Evolutionary conservation across 2,113 vertebrate genomes (phyloP).

Genomic region (Xiphophorus hellerii): DNA sequence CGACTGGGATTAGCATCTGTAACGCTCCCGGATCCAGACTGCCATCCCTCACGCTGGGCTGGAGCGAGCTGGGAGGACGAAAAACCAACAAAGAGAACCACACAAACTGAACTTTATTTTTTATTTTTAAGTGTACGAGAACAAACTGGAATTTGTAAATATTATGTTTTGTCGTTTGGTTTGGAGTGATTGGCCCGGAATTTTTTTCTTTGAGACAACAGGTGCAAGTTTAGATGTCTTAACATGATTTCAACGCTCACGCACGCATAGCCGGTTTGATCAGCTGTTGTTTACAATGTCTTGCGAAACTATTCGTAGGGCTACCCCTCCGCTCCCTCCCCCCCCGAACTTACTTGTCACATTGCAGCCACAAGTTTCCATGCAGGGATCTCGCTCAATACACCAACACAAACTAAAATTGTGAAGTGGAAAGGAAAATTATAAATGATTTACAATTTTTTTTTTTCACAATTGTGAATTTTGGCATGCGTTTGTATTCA

Average conservation of each 20-base stretch:
- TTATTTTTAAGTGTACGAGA: constrained; percentile 74
- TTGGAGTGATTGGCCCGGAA: constrained; percentile 74
- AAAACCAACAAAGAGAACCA: constrained; percentile 58
- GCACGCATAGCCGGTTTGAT: constrained; percentile 45
- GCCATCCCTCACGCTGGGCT: constrained; percentile 70
- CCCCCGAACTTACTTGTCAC: neutral
- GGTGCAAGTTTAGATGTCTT: constrained; percentile 78
- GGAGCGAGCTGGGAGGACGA: constrained; percentile 55
- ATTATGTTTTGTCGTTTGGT: constrained; percentile 82
- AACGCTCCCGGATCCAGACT: constrained; percentile 63
- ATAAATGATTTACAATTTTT: neutral
- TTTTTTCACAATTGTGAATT: neutral
- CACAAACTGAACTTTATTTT: constrained; percentile 78
- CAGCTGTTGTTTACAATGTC: constrained; percentile 46
- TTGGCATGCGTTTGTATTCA: neutral
- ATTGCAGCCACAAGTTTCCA: neutral
- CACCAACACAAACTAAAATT: neutral
- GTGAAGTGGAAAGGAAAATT: neutral
- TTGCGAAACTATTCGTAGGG: neutral
- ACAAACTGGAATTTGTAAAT: constrained; percentile 84
- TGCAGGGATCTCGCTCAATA: neutral
- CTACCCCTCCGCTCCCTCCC: too few relatives aligned
- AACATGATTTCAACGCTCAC: constrained; percentile 55
- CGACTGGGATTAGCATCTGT: constrained; percentile 28
- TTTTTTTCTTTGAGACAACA: constrained; percentile 79